Percentiles rank a stretch among this genome's conserved stretches.
Evolutionary conservation across 1,140 invertebrate species (phyloP).

Genomic region (Drosophila nebulosa): DNA sequence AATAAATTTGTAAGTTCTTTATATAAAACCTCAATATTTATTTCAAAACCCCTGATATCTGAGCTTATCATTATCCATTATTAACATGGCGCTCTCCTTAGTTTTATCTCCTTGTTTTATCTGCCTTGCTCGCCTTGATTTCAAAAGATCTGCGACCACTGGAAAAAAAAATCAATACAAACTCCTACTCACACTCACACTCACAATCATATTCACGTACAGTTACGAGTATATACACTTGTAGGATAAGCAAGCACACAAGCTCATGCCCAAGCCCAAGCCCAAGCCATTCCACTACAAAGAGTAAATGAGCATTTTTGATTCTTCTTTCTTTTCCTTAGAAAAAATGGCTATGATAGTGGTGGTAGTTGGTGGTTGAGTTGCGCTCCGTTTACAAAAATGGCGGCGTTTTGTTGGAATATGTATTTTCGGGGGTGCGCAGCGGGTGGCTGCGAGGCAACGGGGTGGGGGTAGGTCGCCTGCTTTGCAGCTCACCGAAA

Average conservation of each 20-base stretch:
- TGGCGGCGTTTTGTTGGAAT: slow-evolving; percentile 5
- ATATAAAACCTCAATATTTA: too few species aligned
- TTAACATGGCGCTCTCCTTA: background rate
- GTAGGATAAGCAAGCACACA: background rate
- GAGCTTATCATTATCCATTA: background rate
- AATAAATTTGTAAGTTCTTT: too few species aligned
- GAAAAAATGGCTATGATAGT: slow-evolving; percentile 6
- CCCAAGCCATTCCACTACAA: background rate
- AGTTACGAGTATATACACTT: background rate
- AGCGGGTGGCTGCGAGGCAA: background rate
- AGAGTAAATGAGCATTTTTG: slow-evolving; percentile 10
- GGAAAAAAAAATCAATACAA: background rate
- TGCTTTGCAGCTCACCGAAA: slow-evolving; percentile 2
- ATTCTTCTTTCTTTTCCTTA: slow-evolving; percentile 11
- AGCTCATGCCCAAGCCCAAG: background rate
- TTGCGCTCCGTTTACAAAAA: slow-evolving; percentile 1
- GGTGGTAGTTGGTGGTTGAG: slow-evolving; percentile 11
- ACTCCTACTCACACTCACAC: background rate
- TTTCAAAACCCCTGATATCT: too few species aligned
- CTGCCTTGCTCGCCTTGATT: background rate
- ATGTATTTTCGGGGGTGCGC: slow-evolving; percentile 1
- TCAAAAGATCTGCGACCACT: background rate
- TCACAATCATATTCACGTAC: background rate
- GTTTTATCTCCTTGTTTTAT: too few species aligned
- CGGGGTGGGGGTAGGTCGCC: background rate